Conservation (phyloP, 2,888 invertebrate genomes). For the Eupelmus urozonus region DNA sequence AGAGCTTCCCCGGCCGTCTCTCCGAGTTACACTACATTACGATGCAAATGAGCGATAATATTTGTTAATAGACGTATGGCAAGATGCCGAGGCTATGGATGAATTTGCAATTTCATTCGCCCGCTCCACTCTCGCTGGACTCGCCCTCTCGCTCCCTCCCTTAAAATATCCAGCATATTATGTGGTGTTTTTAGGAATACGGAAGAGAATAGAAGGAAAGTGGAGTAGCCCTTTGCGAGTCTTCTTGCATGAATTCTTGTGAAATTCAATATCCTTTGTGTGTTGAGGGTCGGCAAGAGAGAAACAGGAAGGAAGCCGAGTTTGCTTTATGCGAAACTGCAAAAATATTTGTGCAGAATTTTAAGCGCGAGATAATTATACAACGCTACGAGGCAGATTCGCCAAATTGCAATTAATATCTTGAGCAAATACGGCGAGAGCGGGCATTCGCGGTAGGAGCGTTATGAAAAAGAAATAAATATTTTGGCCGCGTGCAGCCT, state of each 20-base stretch:
- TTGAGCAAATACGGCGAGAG: no score
- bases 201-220: no score
- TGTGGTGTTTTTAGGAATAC: no score
- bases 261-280: conserved; percentile 22
- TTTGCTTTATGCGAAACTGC: not conserved
- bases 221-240: conserved; percentile 5
- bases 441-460: no score
- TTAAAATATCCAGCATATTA: no score
- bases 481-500: no score
- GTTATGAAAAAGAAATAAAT: no score
- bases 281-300: not conserved
- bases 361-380: conserved; percentile 20
- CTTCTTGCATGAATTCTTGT: conserved; percentile 20
- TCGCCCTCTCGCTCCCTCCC: no score
- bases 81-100: conserved; percentile 32
- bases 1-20: not conserved
- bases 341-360: conserved; percentile 14
- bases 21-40: conserved; percentile 50
- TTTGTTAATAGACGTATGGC: conserved; percentile 59
- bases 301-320: not conserved
- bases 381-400: not conserved
- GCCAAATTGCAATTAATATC: conserved; percentile 5
- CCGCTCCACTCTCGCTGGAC: not conserved
- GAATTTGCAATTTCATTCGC: conserved; percentile 53
- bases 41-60: conserved; percentile 60